phyloP scores from a whole-genome alignment of 2,888 invertebrate species.

The Latrodectus elegans region DNA sequence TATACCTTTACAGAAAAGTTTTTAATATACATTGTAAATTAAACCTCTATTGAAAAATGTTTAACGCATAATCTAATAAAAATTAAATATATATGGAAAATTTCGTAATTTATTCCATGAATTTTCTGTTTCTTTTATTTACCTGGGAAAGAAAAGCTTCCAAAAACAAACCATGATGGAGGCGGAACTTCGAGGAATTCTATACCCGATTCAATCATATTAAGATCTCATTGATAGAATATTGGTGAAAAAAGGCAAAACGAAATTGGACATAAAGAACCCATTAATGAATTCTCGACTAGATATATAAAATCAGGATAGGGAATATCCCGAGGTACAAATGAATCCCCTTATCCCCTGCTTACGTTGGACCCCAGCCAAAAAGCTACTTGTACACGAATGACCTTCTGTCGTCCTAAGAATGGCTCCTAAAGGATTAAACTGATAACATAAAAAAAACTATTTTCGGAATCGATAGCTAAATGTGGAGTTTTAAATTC shows the following conservation, averaged over 20 bases:
- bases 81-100: too few relatives aligned
- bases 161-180: not conserved
- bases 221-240: not conserved
- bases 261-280: not conserved
- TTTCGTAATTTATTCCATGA: too few relatives aligned
- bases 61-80: too few relatives aligned
- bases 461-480: constrained; percentile 26
- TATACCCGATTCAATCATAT: not conserved
- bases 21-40: too few relatives aligned
- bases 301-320: not conserved
- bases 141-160: not conserved
- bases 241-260: not conserved
- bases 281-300: not conserved
- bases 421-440: constrained; percentile 5
- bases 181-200: not conserved
- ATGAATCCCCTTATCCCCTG: not conserved
- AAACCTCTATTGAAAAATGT: too few relatives aligned
- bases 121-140: too few relatives aligned
- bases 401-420: constrained; percentile 30
- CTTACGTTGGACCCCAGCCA: constrained; percentile 40
- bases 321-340: not conserved
- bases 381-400: constrained; percentile 48
- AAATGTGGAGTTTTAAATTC: constrained; percentile 6
- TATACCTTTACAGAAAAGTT: too few relatives aligned
- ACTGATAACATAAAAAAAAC: constrained; percentile 7